Percentiles rank a stretch among this genome's conserved stretches.
These are phyloP conservation scores for Dufourea novaeangliae DNA, from an alignment of 1,140 invertebrate genomes.

Conservation along the genomic window DNA sequence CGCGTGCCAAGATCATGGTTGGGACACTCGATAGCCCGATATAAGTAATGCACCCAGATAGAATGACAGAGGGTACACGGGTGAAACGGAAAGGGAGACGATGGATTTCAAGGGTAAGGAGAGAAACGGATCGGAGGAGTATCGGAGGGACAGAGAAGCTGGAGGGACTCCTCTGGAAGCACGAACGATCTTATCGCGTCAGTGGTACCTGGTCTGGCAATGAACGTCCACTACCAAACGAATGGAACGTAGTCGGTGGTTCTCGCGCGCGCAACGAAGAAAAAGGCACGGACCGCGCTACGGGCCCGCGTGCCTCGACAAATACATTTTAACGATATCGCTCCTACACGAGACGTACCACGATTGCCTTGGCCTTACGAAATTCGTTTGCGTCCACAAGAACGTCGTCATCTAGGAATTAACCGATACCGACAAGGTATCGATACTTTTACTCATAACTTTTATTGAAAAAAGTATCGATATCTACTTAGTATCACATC, in stretches of 20 bases:
- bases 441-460: too few relatives aligned
- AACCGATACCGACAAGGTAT: too few relatives aligned
- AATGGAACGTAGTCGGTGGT: constrained; percentile 55
- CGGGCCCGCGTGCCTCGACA: constrained; percentile 22
- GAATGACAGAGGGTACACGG: constrained; percentile 70
- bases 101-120: constrained; percentile 4
- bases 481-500: too few relatives aligned
- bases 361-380: constrained; percentile 17
- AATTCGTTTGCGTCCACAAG: constrained; percentile 15
- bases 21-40: constrained; percentile 72
- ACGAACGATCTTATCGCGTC: constrained; percentile 64
- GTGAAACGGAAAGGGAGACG: constrained; percentile 14
- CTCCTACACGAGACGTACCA: not conserved
- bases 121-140: not conserved
- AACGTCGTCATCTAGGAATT: too few relatives aligned
- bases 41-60: constrained; percentile 76
- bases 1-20: constrained; percentile 75
- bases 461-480: too few relatives aligned
- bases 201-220: constrained; percentile 60
- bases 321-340: constrained; percentile 30
- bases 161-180: constrained; percentile 47
- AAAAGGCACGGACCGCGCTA: not conserved
- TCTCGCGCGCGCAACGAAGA: constrained; percentile 33
- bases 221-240: constrained; percentile 56
- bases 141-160: not conserved